Evolutionary conservation across 2,113 vertebrate species (phyloP), one percentile per base, ranked within the genome.

Genomic region (Cheilinus undulatus): DNA sequence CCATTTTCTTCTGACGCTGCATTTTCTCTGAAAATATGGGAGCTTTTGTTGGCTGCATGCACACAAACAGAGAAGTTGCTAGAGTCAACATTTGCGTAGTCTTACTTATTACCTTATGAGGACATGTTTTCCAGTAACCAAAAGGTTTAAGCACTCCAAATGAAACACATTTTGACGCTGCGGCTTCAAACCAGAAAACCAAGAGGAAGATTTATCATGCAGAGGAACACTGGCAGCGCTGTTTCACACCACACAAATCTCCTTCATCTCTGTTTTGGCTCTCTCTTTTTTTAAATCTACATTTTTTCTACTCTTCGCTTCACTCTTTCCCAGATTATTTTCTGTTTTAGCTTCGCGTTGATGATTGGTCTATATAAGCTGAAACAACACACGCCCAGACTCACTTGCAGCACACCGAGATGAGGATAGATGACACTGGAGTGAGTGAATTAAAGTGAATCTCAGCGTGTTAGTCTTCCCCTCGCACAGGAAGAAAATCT

Each of bases 371-470:
- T 61, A 14, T 15, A 38, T 58, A 15, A 40, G n/a, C 27, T 65
- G n/a, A 23, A 77, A 46, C 56, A 54, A 49, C 71, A 70, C 42
- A 36, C 53, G 36, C 22, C 57, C 42, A 68, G 28, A 36, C 20
- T 34, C 26, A 30, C 28, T 32, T 13, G 28, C 9, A 43, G 45
- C 20, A 9, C 43, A 20, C 45, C 24, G 27, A 24, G 62, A 72
- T 40, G 43, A 74, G 60, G 73, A 73, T 32, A 59, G 52, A 79
- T 32, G 69, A 70, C 23, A 69, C 38, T 28, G 57, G 54, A 73
- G 50, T 62, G 74, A 88, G 82, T 80, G 85, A 88, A 86, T 85
- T 63, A 86, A 64, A 83, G 81, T 57, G 76, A 82, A 78, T 87
- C 78, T 68, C 62, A 74, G 76, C 49, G 57, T 62, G 73, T 87